Evolutionary conservation across 2,797 vertebrate genomes (phyloP).

Genomic region (Aplochiton taeniatus): DNA sequence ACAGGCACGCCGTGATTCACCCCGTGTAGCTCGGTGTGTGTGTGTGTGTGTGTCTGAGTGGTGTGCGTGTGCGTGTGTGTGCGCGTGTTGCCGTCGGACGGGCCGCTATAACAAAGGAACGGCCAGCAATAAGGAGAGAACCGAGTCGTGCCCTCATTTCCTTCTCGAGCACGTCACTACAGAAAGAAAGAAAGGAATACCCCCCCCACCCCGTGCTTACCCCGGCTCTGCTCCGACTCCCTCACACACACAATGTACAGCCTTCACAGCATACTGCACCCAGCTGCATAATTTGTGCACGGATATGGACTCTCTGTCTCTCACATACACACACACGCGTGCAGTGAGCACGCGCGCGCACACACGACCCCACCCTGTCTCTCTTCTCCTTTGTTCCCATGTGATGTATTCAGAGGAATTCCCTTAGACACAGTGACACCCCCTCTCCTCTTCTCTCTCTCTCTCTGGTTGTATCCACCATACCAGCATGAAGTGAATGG

Average conservation of each 20-base stretch:
- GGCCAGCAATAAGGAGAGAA: conserved; percentile 52
- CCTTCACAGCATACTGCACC: background rate
- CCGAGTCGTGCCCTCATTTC: conserved; percentile 64
- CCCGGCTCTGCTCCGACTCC: background rate
- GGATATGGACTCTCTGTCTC: background rate
- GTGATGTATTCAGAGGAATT: conserved; percentile 39
- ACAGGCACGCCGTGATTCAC: too few species aligned
- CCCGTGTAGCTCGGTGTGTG: background rate
- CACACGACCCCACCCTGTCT: conserved; percentile 2
- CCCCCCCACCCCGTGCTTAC: background rate
- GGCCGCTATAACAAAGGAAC: conserved; percentile 31
- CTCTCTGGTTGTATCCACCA: conserved; percentile 25
- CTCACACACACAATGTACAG: conserved; percentile 5
- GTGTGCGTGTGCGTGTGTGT: conserved; percentile 4
- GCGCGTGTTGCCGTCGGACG: conserved; percentile 1
- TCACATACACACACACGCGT: conserved; percentile 7
- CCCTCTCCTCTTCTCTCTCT: conserved; percentile 9
- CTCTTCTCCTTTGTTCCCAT: conserved; percentile 35
- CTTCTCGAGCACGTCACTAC: background rate
- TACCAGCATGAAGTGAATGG: conserved; percentile 58
- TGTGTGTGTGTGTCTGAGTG: conserved; percentile 14
- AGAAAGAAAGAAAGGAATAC: background rate
- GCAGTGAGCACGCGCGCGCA: conserved; percentile 17
- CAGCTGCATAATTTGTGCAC: too few species aligned
- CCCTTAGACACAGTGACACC: conserved; percentile 29